Conservation (phyloP, 2,797 vertebrate genomes). For the Coranthus polyacanthus region DNA sequence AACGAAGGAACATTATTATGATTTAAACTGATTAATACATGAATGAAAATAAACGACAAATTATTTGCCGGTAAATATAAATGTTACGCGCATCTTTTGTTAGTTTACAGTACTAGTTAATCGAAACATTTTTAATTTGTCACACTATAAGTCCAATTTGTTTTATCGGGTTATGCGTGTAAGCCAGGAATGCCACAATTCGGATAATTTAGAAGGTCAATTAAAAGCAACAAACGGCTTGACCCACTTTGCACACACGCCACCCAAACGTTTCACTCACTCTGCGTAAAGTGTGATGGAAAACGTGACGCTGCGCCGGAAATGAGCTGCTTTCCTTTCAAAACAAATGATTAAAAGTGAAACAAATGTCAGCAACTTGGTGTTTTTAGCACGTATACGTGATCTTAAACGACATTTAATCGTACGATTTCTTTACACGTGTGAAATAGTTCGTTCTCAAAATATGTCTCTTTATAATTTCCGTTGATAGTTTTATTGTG, state of each 20-base stretch:
- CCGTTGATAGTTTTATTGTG: slow-evolving; percentile 29
- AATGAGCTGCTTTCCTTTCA: fast-evolving
- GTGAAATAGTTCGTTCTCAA: background rate
- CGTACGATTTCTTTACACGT: no score
- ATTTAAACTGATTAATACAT: no score
- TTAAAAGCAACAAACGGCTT: slow-evolving; percentile 44
- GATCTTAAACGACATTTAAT: no score
- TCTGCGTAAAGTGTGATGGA: background rate
- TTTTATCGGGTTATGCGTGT: fast-evolving
- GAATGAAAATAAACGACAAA: no score
- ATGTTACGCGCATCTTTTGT: no score
- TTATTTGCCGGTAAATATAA: no score
- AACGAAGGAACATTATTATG: no score
- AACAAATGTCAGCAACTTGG: no score
- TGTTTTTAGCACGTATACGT: no score
- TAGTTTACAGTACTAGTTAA: no score
- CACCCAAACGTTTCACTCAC: slow-evolving; percentile 29
- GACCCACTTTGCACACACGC: slow-evolving; percentile 66
- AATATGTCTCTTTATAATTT: background rate
- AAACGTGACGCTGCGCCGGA: background rate
- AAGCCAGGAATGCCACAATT: fast-evolving
- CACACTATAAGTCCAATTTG: no score
- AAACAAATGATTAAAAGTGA: slow-evolving; percentile 24
- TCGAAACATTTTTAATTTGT: no score
- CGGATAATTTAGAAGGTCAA: background rate